A percentile compares a stretch with the other conserved stretches of the same genome.
Conservation (phyloP, 2,113 vertebrate species). For the Hemibagrus wyckioides region DNA sequence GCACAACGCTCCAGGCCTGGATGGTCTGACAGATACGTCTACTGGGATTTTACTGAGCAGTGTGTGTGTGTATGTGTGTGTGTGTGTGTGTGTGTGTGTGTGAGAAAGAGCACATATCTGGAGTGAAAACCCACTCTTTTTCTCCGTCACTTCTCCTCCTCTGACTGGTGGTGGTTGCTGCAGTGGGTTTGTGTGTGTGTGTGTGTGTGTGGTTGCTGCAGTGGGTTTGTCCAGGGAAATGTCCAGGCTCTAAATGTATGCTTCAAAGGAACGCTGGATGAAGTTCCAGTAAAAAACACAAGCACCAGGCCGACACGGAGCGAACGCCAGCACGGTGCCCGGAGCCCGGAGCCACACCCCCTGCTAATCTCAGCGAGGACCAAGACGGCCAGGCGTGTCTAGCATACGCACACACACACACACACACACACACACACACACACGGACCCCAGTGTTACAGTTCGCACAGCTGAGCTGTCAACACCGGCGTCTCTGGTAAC, state of each 20-base stretch:
- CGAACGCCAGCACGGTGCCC: neutral
- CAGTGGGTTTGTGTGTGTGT: constrained; percentile 30
- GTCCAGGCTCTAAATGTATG: constrained; percentile 21
- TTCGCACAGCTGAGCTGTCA: constrained; percentile 61
- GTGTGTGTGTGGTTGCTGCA: neutral
- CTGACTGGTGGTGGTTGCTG: neutral
- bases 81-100: constrained; percentile 21
- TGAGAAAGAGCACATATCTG: neutral
- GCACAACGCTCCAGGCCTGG: constrained; percentile 60
- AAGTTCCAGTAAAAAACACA: constrained; percentile 23
- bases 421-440: constrained; percentile 10
- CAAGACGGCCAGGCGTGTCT: constrained; percentile 20
- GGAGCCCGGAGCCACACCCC: neutral
- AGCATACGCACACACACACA: constrained; percentile 23
- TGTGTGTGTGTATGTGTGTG: constrained; percentile 50
- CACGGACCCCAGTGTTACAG: constrained; percentile 24
- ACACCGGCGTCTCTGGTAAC: constrained; percentile 55
- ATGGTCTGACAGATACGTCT: constrained; percentile 60
- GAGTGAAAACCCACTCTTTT: constrained; percentile 16
- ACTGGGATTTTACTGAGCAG: constrained; percentile 63
- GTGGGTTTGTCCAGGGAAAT: constrained; percentile 22
- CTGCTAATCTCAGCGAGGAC: constrained; percentile 23
- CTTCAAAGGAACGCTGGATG: constrained; percentile 16
- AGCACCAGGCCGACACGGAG: neutral
- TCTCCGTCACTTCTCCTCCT: neutral